Percentiles rank a stretch among this genome's conserved stretches.
phyloP scores from a whole-genome alignment of 2,888 invertebrate genomes.

The Tromatobia lineatoria region DNA sequence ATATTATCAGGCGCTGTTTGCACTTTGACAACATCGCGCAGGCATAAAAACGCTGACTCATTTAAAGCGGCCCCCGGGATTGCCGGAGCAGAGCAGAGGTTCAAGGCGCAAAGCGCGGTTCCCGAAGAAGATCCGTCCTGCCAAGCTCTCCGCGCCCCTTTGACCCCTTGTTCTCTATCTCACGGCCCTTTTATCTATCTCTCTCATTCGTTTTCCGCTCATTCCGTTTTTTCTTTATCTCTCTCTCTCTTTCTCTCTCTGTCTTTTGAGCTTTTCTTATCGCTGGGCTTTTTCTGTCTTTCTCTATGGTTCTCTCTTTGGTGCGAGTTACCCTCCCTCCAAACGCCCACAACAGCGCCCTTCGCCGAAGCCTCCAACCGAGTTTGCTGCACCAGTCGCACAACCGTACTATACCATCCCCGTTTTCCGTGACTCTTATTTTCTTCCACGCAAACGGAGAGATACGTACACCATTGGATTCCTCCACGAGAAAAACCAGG shows the following conservation, averaged over 20 bases:
- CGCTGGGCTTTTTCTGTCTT: slow-evolving; percentile 58
- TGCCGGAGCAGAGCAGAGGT: slow-evolving; percentile 75
- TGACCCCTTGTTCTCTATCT: slow-evolving; percentile 58
- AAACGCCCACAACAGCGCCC: slow-evolving; percentile 67
- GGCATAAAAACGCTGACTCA: slow-evolving; percentile 86
- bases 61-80: slow-evolving; percentile 85
- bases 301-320: slow-evolving; percentile 27
- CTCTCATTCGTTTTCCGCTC: slow-evolving; percentile 54
- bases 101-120: slow-evolving; percentile 70
- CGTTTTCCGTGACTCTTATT: slow-evolving; percentile 75
- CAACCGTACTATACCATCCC: slow-evolving; percentile 71
- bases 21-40: slow-evolving; percentile 85
- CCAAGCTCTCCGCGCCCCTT: slow-evolving; percentile 63
- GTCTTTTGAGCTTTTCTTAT: slow-evolving; percentile 61
- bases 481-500: neutral
- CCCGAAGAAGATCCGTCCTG: slow-evolving; percentile 70
- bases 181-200: slow-evolving; percentile 25
- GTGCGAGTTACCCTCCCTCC: slow-evolving; percentile 43
- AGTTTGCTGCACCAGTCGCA: slow-evolving; percentile 62
- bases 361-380: slow-evolving; percentile 64
- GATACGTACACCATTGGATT: slow-evolving; percentile 43
- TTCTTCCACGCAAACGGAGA: slow-evolving; percentile 76
- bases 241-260: slow-evolving; percentile 42
- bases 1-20: slow-evolving; percentile 85
- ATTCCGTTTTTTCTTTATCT: slow-evolving; percentile 27